These are phyloP conservation scores for Bombus waltoni DNA, from an alignment of 1,140 invertebrate species.

Conservation along the genomic window DNA sequence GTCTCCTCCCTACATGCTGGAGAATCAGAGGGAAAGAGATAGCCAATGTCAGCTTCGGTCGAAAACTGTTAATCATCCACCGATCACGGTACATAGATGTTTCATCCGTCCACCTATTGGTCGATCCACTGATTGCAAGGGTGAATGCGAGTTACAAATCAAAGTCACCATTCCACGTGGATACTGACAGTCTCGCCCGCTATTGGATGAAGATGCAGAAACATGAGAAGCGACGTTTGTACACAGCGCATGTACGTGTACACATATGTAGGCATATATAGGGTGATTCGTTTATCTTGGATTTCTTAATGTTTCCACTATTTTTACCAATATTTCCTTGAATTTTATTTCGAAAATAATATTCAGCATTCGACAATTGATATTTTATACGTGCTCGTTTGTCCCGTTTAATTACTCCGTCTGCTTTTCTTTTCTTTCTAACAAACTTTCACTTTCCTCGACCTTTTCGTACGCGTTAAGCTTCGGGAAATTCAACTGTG, in stretches of 20 bases:
- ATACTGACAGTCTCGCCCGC: conserved; percentile 16
- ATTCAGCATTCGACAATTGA: too few species aligned
- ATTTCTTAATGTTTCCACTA: too few species aligned
- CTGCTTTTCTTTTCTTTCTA: too few species aligned
- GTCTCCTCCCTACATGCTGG: not conserved
- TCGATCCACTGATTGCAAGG: conserved; percentile 57
- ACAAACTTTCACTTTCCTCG: too few species aligned
- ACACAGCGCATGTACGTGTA: not conserved
- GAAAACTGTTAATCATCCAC: conserved; percentile 64
- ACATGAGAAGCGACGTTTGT: conserved; percentile 26
- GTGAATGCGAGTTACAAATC: conserved; percentile 63
- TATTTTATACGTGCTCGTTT: too few species aligned
- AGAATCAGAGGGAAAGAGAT: not conserved
- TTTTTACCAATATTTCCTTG: too few species aligned
- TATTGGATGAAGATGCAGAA: conserved; percentile 42
- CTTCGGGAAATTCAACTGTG: too few species aligned
- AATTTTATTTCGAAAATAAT: too few species aligned
- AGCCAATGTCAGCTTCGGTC: not conserved
- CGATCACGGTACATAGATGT: conserved; percentile 54
- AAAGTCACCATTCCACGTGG: conserved; percentile 56
- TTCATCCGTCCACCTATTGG: conserved; percentile 55
- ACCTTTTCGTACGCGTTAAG: too few species aligned
- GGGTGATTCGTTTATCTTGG: not conserved
- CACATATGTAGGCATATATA: too few species aligned
- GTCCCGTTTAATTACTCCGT: too few species aligned